Evolutionary conservation across 2,888 invertebrate genomes (phyloP).

Genomic region (Strigamia crassipes): DNA sequence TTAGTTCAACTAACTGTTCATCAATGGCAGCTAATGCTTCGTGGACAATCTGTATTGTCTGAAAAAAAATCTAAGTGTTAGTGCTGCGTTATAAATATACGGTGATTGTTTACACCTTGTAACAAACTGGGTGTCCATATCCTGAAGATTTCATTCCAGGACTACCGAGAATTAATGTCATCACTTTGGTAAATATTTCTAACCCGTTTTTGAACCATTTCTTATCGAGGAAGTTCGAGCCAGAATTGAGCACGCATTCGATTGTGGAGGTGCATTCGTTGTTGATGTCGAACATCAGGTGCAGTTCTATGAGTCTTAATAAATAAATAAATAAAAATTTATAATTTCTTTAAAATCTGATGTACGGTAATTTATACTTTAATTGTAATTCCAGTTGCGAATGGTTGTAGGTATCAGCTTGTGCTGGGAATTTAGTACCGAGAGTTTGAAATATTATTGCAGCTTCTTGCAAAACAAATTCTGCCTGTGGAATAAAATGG

Average conservation of each 20-base stretch:
- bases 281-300: background rate
- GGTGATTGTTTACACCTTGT: background rate
- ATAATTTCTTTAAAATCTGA: background rate
- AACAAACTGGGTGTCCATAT: background rate
- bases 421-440: background rate
- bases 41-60: background rate
- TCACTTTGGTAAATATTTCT: background rate
- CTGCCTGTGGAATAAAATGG: background rate
- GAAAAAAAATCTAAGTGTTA: background rate
- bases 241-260: background rate
- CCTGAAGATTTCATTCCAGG: background rate
- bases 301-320: background rate
- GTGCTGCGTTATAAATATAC: background rate
- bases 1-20: background rate
- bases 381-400: background rate
- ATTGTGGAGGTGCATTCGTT: background rate
- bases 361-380: background rate
- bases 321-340: background rate
- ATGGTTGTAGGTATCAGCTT: background rate
- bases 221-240: background rate
- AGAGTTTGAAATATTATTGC: background rate
- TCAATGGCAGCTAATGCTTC: background rate
- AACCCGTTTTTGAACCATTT: background rate
- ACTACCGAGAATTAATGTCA: background rate
- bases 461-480: slow-evolving; percentile 5